Base-by-base conservation (phyloP, 2,888 invertebrate genomes). In the Stenurella melanura region DNA sequence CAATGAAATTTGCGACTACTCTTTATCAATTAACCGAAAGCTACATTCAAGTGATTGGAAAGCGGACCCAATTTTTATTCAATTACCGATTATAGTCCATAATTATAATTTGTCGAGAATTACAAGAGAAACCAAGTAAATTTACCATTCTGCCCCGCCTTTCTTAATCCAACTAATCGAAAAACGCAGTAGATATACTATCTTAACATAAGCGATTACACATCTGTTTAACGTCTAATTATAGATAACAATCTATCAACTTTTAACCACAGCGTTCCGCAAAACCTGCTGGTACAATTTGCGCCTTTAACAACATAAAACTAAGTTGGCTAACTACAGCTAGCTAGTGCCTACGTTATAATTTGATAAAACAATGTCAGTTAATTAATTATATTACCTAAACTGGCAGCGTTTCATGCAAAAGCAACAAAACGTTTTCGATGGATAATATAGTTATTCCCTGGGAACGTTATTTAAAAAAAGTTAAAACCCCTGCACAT, bases 241-340 rank as follows among this genome's bases (percentile, higher is more conserved):
- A 63, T 63, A 63, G 61, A 63, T 63, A 63, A 30, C 61, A n/a
- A 63, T 63, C 61, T 63, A 61, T 30, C 26, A 61, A 26, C 60
- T 15, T 26, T 61, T 61, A 61, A 63, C 9, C 61, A 34, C 34
- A 18, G 34, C 9, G 61, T 34, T 17, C 61, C 34, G 61, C 30
- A 63, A 50, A 50, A 50, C 50, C 15, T 50, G 50, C 50, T n/a
- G 50, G 50, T 50, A 15, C 50, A 50, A 50, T 50, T 50, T 50
- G 50, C n/a, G 50, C 50, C 50, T 50, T 50, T 15, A 50, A 15
- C 50, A 50, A 15, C 50, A n/a, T n/a, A 50, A 50, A 50, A 42
- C 42, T 12, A 42, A 42, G 42, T 42, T 12, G 2, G 42, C 42
- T 15, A 42, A 42, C 50, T 50, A 7, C 50, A 50, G 12, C 3